Evolutionary conservation across 2,888 invertebrate genomes (phyloP), one percentile per base, ranked within the genome.

Genomic region (Nymphalis c-album): DNA sequence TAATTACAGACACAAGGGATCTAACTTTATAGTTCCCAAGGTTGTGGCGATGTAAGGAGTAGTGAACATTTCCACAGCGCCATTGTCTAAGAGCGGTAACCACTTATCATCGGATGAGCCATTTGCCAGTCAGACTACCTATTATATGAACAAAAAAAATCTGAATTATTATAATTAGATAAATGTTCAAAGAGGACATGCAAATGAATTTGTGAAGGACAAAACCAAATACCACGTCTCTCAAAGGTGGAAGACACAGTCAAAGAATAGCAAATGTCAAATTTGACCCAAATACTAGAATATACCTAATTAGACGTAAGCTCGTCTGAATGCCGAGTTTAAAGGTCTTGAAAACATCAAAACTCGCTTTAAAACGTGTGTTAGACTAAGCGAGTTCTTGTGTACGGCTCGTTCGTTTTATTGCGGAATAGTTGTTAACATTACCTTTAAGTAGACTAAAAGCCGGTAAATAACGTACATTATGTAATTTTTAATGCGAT

Each of bases 381-480:
- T 73, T 67, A 71, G 69, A 76, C 74, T 80, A 81, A 84, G 83
- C 80, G 82, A 71, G 72, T 78, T 82, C 76, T 75, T 75, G 75
- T 83, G 83, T 83, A 70, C 62, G 69, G 71, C 64, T 68, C 66
- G 57, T 31, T 57, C 47, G 69, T 50, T 71, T 71, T 64, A 71
- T 71, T 71, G 67, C 71, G 57, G 68, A 58, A 60, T 69, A 67
- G 64, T 47, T 69, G 71, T 67, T 71, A 60, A 69, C 69, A 69
- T 64, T 69, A 64, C 64, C 64, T 63, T 57, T 63, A 67, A 71
- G 60, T 71, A 67, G 35, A 69, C 71, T 71, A 53, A 66, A 64
- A 67, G 69, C 58, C 61, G 50, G 67, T 67, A 18, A 40, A 57
- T 57, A 70, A 70, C 68, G 67, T 64, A 59, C 53, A 58, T 70